Conservation (phyloP, 2,797 vertebrate species). For the Scomberomorus guttatus region DNA sequence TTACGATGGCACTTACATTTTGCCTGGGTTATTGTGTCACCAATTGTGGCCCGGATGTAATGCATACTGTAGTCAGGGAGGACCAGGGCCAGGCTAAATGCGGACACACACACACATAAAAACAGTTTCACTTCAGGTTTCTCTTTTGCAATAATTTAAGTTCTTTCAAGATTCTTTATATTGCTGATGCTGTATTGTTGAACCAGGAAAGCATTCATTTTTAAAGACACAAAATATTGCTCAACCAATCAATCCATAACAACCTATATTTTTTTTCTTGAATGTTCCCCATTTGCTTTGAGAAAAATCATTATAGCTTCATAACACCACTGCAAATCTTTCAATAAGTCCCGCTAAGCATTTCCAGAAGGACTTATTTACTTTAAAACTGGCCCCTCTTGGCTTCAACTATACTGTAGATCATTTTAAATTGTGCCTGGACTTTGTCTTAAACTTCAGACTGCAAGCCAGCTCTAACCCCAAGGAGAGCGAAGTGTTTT, state of each 20-base stretch:
- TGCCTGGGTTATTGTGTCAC: constrained; percentile 94
- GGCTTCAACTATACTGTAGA: constrained; percentile 14
- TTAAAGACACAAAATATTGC: neutral
- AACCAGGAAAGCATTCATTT: neutral
- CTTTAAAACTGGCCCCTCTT: constrained; percentile 33
- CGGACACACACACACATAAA: constrained; percentile 26
- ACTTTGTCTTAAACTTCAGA: constrained; percentile 34
- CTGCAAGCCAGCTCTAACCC: neutral
- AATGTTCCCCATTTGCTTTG: neutral
- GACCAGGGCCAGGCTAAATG: constrained; percentile 94
- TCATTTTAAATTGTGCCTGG: constrained; percentile 23
- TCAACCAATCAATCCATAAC: neutral
- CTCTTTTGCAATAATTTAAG: neutral
- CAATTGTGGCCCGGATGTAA: constrained; percentile 94
- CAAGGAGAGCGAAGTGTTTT: constrained; percentile 22
- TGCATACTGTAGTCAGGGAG: constrained; percentile 95
- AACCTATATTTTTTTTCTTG: neutral
- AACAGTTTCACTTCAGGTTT: neutral
- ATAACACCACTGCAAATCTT: constrained; percentile 18
- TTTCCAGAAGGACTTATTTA: constrained; percentile 7
- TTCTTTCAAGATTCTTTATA: neutral
- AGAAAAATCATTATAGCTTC: neutral
- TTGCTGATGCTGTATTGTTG: neutral
- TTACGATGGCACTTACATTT: constrained; percentile 91
- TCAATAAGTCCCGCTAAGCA: constrained; percentile 30